Evolutionary conservation across 2,797 vertebrate species (phyloP), one percentile per base, ranked within the genome.

Genomic region (Anniella stebbinsi): DNA sequence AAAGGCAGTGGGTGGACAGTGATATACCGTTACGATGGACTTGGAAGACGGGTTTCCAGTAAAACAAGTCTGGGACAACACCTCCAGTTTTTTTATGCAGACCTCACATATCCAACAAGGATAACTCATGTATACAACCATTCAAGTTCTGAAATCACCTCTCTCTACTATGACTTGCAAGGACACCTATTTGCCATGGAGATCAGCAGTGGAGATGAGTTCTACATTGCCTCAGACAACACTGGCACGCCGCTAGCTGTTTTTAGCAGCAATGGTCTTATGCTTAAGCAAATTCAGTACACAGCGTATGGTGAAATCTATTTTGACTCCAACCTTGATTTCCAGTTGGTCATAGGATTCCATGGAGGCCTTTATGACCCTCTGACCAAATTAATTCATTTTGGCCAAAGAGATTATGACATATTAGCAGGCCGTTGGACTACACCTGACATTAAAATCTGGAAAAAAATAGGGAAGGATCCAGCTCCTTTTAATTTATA

Each of bases 91-190:
- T 99, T 99, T 92, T 99, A 99, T 0, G 98, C 99, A 0, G 99
- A 99, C 93, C 97, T 99, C 45, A 99, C 98, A 70, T 99, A 99
- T 86, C 98, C 99, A 0, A 98, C 98, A 38, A 97, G 99, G 91
- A 99, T 99, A 91, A 99, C 99, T 1, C 99, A 99, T 0, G 98
- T 99, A 0, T 99, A 99, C 95, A 99, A 99, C 96, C 99, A 99
- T 94, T 99, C 99, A 0, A 99, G 98, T 91, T 99, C 99, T 23
- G 99, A 99, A 96, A 99, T 99, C 94, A 99, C 99, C 2, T 99
- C 99, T 9, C 97, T 99, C 57, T 99, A 99, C 95, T 99, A 99
- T 12, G 99, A 99, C 94, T 98, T 99, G 81, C 99, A 99, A 93
- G 99, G 99, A 33, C 99, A 99, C 89, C 97, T 99, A 91, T 99